Percentiles rank a stretch among this genome's conserved stretches.
Conservation (phyloP, 2,113 vertebrate genomes). For the Sakesphorus luctuosus region DNA sequence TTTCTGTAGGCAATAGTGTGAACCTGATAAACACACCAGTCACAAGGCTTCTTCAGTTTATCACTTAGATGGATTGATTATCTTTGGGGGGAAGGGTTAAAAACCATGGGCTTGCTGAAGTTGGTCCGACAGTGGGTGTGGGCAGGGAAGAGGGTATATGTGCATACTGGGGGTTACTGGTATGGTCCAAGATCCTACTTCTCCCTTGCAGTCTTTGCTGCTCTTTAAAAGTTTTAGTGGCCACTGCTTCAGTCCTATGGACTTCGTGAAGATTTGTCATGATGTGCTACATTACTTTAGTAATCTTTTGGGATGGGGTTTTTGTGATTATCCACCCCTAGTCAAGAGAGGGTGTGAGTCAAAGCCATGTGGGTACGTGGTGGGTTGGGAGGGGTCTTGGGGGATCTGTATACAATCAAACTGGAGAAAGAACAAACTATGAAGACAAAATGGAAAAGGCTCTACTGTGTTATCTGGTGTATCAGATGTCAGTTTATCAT, state of each 20-base stretch:
- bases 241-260: background rate
- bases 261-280: no score
- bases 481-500: background rate
- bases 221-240: background rate
- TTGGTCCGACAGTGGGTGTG: accelerated
- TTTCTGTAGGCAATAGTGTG: accelerated
- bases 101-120: background rate
- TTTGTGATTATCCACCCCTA: background rate
- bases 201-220: background rate
- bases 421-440: background rate
- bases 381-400: background rate
- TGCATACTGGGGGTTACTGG: background rate
- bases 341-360: background rate
- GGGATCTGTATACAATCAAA: accelerated
- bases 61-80: background rate
- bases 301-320: background rate
- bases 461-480: background rate
- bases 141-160: background rate
- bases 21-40: background rate
- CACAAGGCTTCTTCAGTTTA: background rate
- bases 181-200: background rate
- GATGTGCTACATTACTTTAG: accelerated
- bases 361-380: accelerated
- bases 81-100: background rate
- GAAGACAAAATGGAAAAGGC: background rate